These are phyloP conservation scores for Anneissia japonica DNA, from an alignment of 35 echinoderm and acorn worm genomes.

Conservation along the genomic window DNA sequence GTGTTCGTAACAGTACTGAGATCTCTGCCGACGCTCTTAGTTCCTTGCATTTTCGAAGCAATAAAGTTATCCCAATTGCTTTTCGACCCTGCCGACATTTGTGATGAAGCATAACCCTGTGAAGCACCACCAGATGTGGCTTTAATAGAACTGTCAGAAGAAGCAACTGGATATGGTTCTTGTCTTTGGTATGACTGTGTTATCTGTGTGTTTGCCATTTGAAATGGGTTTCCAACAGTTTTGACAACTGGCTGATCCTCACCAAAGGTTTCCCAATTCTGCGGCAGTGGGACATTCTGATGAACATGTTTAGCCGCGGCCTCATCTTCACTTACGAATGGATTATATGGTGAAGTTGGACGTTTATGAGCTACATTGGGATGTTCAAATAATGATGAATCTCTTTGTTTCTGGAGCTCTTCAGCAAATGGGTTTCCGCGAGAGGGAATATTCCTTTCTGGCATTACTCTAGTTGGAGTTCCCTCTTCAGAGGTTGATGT, in stretches of 20 bases:
- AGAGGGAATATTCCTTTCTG: not conserved
- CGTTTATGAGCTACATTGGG: not conserved
- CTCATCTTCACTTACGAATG: constrained; percentile 1
- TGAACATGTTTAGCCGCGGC: not conserved
- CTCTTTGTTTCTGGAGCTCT: constrained; percentile 52
- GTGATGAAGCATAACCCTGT: not conserved
- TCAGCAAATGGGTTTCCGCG: constrained; percentile 77
- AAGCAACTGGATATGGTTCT: not conserved
- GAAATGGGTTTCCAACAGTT: constrained; percentile 80
- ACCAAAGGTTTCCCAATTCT: constrained; percentile 60
- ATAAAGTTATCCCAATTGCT: constrained; percentile 1
- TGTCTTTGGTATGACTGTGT: constrained; percentile 8
- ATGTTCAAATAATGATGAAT: not conserved
- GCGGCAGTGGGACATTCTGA: not conserved
- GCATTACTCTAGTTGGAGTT: constrained; percentile 5
- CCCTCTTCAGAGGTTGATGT: constrained; percentile 8
- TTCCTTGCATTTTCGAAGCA: constrained; percentile 10
- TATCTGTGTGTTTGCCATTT: not conserved
- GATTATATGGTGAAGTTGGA: constrained; percentile 34
- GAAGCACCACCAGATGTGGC: not conserved
- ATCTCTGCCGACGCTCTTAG: not conserved
- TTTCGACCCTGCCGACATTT: not conserved
- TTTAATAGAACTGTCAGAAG: not conserved
- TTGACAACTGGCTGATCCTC: not conserved
- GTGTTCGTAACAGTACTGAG: not conserved